Evolutionary conservation across 2,888 invertebrate species (phyloP).

Genomic region (Torymus aiolomorphi): DNA sequence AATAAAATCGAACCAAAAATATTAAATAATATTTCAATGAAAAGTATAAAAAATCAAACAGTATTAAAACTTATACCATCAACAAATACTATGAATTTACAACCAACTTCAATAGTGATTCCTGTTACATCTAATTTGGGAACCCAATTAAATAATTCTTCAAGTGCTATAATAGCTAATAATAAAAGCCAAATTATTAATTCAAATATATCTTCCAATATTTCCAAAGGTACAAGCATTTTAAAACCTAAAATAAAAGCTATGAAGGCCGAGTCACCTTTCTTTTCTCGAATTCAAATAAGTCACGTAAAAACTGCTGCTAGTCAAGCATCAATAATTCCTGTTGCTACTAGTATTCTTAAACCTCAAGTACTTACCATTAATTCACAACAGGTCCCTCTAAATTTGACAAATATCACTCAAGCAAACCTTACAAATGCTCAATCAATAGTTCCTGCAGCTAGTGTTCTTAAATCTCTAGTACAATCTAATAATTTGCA

Average conservation of each 20-base stretch:
- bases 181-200: slow-evolving; percentile 35
- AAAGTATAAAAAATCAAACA: slow-evolving; percentile 34
- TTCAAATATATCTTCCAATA: slow-evolving; percentile 1
- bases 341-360: slow-evolving; percentile 22
- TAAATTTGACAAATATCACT: slow-evolving; percentile 1
- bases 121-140: slow-evolving; percentile 15
- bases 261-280: background rate
- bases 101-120: slow-evolving; percentile 22
- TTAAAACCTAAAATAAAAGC: slow-evolving; percentile 27
- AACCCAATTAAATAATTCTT: slow-evolving; percentile 2
- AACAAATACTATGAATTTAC: slow-evolving; percentile 17
- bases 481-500: no score
- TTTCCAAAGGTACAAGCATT: slow-evolving; percentile 22
- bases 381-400: background rate
- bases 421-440: slow-evolving; percentile 1
- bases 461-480: no score
- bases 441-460: no score
- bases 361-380: slow-evolving; percentile 22
- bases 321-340: slow-evolving; percentile 46
- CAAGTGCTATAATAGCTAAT: slow-evolving; percentile 29
- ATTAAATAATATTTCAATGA: slow-evolving; percentile 4
- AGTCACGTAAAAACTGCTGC: slow-evolving; percentile 37
- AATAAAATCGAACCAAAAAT: slow-evolving; percentile 9
- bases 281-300: slow-evolving; percentile 21
- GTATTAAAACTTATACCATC: slow-evolving; percentile 42